Evolutionary conservation across 2,888 invertebrate species (phyloP).

Genomic region (Coleophora flavipennella): DNA sequence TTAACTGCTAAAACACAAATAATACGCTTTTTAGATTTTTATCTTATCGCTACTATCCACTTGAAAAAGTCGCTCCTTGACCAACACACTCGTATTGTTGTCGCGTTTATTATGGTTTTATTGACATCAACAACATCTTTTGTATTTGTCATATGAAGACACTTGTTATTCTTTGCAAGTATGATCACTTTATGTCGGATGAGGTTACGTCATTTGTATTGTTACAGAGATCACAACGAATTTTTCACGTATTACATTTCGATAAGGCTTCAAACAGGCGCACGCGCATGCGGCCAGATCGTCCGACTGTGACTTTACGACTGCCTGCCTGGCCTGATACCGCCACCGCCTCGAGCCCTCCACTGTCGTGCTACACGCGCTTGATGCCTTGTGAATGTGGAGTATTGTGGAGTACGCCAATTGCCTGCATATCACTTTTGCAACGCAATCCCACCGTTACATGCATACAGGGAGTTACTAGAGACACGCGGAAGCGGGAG

Average conservation of each 20-base stretch:
- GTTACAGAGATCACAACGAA: neutral
- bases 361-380: constrained; percentile 16
- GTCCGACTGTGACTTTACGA: constrained; percentile 32
- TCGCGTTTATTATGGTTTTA: constrained; percentile 16
- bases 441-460: constrained; percentile 41
- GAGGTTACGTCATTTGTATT: constrained; percentile 5
- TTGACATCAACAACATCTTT: constrained; percentile 15
- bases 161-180: constrained; percentile 3
- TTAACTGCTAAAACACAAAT: constrained; percentile 10
- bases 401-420: constrained; percentile 19
- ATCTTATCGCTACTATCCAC: constrained; percentile 61
- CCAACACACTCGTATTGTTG: constrained; percentile 41
- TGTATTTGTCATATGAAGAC: constrained; percentile 1
- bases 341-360: constrained; percentile 16
- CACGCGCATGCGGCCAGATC: constrained; percentile 17
- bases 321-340: too few relatives aligned
- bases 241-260: neutral
- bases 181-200: constrained; percentile 1
- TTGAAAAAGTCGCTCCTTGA: constrained; percentile 34
- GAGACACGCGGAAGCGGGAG: constrained; percentile 17
- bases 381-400: constrained; percentile 26
- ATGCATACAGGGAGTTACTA: constrained; percentile 14
- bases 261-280: neutral
- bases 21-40: constrained; percentile 15
- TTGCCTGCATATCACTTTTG: constrained; percentile 36